Conservation (phyloP, 2,888 invertebrate genomes). For the Cephus nigrinus region DNA sequence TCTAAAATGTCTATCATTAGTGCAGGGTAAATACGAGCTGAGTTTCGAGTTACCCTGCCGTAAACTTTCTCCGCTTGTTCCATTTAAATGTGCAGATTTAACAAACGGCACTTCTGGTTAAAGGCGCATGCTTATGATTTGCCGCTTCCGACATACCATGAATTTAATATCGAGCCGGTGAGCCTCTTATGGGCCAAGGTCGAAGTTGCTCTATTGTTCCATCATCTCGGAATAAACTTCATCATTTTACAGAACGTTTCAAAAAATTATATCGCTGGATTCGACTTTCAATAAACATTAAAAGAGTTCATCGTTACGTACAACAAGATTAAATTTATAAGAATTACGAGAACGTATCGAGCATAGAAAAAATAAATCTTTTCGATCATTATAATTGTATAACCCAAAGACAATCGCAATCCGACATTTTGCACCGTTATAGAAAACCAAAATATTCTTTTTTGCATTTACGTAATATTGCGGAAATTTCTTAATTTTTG, state of each 20-base stretch:
- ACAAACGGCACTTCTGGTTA: conserved; percentile 11
- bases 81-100: background rate
- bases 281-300: background rate
- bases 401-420: background rate
- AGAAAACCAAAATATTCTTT: background rate
- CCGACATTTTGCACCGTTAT: background rate
- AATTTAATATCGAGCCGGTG: conserved; percentile 33
- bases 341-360: background rate
- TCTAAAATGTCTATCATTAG: background rate
- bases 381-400: background rate
- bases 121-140: conserved; percentile 40
- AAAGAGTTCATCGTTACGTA: background rate
- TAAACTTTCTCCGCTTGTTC: background rate
- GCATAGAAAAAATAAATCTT: background rate
- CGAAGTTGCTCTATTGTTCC: background rate
- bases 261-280: background rate
- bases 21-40: background rate
- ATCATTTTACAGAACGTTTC: background rate
- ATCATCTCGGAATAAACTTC: background rate
- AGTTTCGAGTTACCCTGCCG: background rate
- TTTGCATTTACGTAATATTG: background rate
- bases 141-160: conserved; percentile 34
- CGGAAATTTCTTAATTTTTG: no score
- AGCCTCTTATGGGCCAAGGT: background rate
- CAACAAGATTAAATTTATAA: background rate